A percentile compares a stretch with the other conserved stretches of the same genome.
phyloP scores from a whole-genome alignment of 2,888 invertebrate species.

The Epirrhoe tristata region DNA sequence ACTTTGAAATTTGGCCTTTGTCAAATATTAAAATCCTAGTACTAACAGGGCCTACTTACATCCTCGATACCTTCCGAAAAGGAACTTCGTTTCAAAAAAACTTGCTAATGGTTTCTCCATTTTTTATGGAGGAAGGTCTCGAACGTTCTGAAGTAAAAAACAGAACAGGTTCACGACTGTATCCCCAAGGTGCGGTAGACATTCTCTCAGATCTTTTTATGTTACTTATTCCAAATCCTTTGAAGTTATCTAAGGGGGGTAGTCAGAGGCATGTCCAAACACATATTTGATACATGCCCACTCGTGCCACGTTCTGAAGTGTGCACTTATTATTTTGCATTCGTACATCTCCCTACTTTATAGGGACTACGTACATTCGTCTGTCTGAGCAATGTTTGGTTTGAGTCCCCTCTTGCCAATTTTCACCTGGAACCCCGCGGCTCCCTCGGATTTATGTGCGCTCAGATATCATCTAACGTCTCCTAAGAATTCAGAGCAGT shows the following conservation, averaged over 20 bases:
- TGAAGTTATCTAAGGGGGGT: too few relatives aligned
- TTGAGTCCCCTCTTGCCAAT: slow-evolving; percentile 82
- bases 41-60: too few relatives aligned
- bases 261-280: too few relatives aligned
- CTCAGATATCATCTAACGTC: slow-evolving; percentile 75
- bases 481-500: slow-evolving; percentile 71
- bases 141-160: neutral
- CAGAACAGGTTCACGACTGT: too few relatives aligned
- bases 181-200: too few relatives aligned
- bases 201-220: too few relatives aligned
- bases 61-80: too few relatives aligned
- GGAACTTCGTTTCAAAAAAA: too few relatives aligned
- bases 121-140: neutral
- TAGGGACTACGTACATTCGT: slow-evolving; percentile 28
- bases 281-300: too few relatives aligned
- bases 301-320: neutral
- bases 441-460: slow-evolving; percentile 73
- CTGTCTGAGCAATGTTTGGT: slow-evolving; percentile 69
- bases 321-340: slow-evolving; percentile 5
- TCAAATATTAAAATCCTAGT: too few relatives aligned
- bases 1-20: too few relatives aligned
- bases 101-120: neutral
- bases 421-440: slow-evolving; percentile 76
- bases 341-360: slow-evolving; percentile 17
- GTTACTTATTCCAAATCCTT: too few relatives aligned